Conservation (phyloP, 2,797 vertebrate genomes). For the Anas bernieri region DNA sequence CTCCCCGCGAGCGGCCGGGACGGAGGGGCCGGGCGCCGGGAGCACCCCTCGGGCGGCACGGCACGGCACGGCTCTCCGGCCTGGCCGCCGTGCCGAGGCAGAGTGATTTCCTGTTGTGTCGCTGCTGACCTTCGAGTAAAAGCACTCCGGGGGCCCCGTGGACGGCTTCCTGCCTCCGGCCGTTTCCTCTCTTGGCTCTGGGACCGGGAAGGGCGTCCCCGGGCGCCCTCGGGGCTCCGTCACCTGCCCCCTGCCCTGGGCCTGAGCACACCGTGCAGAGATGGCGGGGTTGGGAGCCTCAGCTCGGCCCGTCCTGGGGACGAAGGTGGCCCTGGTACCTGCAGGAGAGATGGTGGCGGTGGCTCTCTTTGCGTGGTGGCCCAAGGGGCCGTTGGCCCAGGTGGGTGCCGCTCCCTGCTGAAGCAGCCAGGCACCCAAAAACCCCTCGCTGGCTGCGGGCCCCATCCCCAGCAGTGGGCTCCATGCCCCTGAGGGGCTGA, state of each 20-base stretch:
- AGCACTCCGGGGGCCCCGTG: slow-evolving; percentile 24
- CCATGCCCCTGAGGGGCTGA: rapidly evolving
- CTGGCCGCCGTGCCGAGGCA: background rate
- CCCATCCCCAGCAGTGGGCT: too few relatives aligned
- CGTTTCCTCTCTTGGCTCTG: slow-evolving; percentile 61
- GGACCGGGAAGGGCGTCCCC: slow-evolving; percentile 33
- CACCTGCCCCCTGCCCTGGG: slow-evolving; percentile 6
- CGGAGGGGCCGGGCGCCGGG: background rate
- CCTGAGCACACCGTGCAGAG: rapidly evolving
- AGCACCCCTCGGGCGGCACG: background rate
- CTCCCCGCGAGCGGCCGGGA: background rate
- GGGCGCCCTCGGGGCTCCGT: background rate
- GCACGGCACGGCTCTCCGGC: background rate
- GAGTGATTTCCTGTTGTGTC: slow-evolving; percentile 73
- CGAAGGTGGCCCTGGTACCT: background rate
- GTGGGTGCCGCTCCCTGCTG: rapidly evolving
- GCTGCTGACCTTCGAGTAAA: slow-evolving; percentile 63
- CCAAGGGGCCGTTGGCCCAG: rapidly evolving
- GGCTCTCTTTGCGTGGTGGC: background rate
- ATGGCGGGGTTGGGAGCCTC: rapidly evolving
- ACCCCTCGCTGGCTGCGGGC: background rate
- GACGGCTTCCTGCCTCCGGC: slow-evolving; percentile 61
- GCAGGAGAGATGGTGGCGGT: background rate
- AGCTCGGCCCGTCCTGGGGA: background rate
- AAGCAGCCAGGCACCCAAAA: background rate